phyloP scores from a whole-genome alignment of 2,888 invertebrate genomes.

The Aphrophora alni region DNA sequence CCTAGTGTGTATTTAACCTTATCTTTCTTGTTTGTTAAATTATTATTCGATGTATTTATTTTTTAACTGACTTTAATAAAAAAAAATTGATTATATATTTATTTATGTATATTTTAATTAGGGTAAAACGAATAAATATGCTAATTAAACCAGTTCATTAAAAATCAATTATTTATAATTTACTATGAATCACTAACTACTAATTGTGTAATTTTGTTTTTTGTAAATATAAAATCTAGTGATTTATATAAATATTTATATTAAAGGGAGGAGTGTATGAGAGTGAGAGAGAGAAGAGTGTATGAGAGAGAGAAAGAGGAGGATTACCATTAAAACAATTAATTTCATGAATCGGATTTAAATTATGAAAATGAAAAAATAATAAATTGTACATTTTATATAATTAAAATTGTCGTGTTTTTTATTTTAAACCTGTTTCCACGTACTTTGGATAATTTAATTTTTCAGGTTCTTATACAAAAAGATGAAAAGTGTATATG shows the following conservation, averaged over 20 bases:
- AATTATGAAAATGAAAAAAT: background rate
- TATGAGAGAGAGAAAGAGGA: background rate
- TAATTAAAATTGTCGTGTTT: background rate
- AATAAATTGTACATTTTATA: slow-evolving; percentile 6
- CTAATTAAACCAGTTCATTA: background rate
- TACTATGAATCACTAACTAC: background rate
- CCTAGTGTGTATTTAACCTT: too few relatives aligned
- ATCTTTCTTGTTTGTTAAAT: background rate
- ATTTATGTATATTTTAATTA: background rate
- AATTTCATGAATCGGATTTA: background rate
- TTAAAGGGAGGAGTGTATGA: background rate
- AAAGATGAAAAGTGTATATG: too few relatives aligned
- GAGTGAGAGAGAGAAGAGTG: background rate
- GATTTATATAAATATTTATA: background rate
- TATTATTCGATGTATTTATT: background rate
- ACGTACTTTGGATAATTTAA: too few relatives aligned
- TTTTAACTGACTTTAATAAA: background rate
- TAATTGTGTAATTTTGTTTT: background rate
- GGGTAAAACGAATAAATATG: background rate
- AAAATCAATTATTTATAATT: background rate
- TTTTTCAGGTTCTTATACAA: too few relatives aligned
- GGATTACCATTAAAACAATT: slow-evolving; percentile 2
- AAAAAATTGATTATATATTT: background rate
- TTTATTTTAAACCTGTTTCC: background rate
- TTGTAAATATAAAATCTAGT: background rate